Base-by-base conservation (phyloP, 2,113 vertebrate species). In the Ailuropoda melanoleuca region DNA sequence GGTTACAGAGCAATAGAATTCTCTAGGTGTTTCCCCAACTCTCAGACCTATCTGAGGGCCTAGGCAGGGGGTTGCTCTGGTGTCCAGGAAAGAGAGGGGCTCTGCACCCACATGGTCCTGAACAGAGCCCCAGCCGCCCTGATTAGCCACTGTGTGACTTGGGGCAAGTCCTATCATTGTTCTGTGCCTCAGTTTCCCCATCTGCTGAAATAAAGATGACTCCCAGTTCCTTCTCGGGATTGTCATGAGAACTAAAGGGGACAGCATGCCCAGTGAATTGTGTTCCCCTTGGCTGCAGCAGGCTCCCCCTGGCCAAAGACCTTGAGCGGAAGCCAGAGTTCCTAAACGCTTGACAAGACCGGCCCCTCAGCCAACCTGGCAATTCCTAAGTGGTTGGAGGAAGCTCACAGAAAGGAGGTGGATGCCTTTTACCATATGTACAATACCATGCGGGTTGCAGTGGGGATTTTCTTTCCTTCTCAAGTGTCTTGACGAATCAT, bases 401-500 rank as follows among this genome's bases (percentile, higher is more conserved):
- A 58, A 13, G n/a, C 46, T 68, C 46, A 7, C 0, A 19, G n/a
- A n/a, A 58, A 84, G 48, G 68, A 89, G 31, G 21, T 6, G 26
- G 13, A 46, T 14, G n/a, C 9, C 11, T 46, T 93, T 55, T 53
- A 34, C 48, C 39, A 34, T 1, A 6, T 3, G 43, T 23, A 21
- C 21, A 15, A 0, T 6, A 4, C 14, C 34, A 58, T 1, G 0
- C 18, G 17, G 14, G 6, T 2, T 56, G 39, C 48, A 9, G 1
- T 62, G 15, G 70, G 72, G 72, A 23, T 74, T 43, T 34, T 17
- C 60, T 92, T 88, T 46, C 34, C 23, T 95, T 82, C 46, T 50
- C n/a, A 77, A 9, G 4, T 31, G 46, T 55, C 74, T 84, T 93
- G 68, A 62, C 48, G 58, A 82, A 56, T 75, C 12, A 39, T 23